Base-by-base conservation (phyloP, 92 coral and sea anemone genomes). In the Parazoanthus darwini region DNA sequence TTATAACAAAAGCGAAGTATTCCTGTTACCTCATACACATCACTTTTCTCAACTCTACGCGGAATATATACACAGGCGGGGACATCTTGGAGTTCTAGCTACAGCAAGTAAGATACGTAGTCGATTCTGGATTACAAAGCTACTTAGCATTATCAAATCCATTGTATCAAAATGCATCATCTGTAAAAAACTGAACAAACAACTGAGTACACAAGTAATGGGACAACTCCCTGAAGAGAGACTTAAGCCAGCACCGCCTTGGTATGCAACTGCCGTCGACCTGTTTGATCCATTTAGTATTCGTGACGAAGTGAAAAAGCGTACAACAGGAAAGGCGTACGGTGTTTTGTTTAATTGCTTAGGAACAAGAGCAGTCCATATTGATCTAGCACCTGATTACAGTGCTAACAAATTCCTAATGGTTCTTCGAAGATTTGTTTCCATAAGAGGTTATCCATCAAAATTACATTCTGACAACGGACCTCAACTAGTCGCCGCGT, bases 321-420 rank as follows among this genome's bases (percentile, higher is more conserved):
- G 91, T 42, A 88, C 91, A 11, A 18, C 58, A 38, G 33, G 33
- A 29, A 29, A 29, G 0, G 33, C 33, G 33, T 29, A 29, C 33
- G 33, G 33, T 29, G 33, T 89, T 29, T 73, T 92, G 20, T 91
- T 91, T 48, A 91, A 79, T 68, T 85, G 92, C 71, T 54, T 79
- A 75, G 92, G 87, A n/a, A 78, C 89, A 33, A 86, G 92, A 92
- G 94, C 92, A 46, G 92, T 92, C 46, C 33, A 29, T 29, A 29
- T 29, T 29, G 33, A 29, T 0, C 33, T 29, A 29, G 33, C 33
- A 29, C 33, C 33, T 29, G 33, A 29, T 29, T 29, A 29, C 33
- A 29, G 33, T 0, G 33, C 33, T 29, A 0, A 29, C 79, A 50
- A 50, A 50, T 50, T 50, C 13, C 56, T 50, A 50, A 50, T 50